phyloP scores from a whole-genome alignment of 1,140 invertebrate genomes.

The Drosophila sechellia region DNA sequence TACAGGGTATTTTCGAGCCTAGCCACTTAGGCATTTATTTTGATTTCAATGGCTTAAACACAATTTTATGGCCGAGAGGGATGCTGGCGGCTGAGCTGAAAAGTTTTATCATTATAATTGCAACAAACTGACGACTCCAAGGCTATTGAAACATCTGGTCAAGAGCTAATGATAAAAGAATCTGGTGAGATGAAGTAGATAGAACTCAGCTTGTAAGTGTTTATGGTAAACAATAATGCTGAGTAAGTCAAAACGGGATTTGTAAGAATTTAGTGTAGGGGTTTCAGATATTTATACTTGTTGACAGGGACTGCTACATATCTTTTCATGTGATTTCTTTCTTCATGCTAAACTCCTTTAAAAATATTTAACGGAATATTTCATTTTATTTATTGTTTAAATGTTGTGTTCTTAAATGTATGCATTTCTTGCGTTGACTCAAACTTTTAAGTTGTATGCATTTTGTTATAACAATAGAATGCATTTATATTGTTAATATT shows the following conservation, averaged over 20 bases:
- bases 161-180: slow-evolving; percentile 34
- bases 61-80: slow-evolving; percentile 13
- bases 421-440: too few relatives aligned
- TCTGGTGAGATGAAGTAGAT: slow-evolving; percentile 10
- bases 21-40: background rate
- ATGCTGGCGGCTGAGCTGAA: slow-evolving; percentile 3
- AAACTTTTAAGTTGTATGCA: too few relatives aligned
- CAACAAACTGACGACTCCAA: slow-evolving; percentile 13
- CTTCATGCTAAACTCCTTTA: too few relatives aligned
- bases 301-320: too few relatives aligned
- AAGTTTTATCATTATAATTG: slow-evolving; percentile 58
- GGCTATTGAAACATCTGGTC: slow-evolving; percentile 40
- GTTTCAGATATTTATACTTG: too few relatives aligned
- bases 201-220: slow-evolving; percentile 2
- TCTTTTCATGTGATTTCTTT: too few relatives aligned
- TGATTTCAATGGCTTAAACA: slow-evolving; percentile 44
- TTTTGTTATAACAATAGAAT: too few relatives aligned
- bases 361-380: too few relatives aligned
- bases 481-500: too few relatives aligned
- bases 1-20: background rate
- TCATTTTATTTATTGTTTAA: too few relatives aligned
- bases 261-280: background rate
- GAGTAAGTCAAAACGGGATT: background rate
- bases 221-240: background rate
- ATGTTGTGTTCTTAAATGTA: too few relatives aligned